A percentile compares a stretch with the other conserved stretches of the same genome.
Conservation (phyloP, 2,797 vertebrate genomes). For the Microhierax caerulescens region DNA sequence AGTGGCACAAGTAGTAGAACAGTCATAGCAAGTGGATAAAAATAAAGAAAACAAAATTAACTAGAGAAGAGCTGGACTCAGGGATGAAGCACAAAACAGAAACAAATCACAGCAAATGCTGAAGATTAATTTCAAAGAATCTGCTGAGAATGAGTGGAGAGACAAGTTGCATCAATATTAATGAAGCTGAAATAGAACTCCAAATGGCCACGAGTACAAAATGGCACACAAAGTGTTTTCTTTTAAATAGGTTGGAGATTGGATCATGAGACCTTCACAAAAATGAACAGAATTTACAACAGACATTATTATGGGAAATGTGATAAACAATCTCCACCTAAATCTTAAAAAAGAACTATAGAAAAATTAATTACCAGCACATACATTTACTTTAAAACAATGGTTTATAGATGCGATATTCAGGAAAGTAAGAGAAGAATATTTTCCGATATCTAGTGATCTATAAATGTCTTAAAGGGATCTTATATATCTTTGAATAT, state of each 20-base stretch:
- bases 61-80: constrained; percentile 68
- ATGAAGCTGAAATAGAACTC: constrained; percentile 77
- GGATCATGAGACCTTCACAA: constrained; percentile 69
- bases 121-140: constrained; percentile 77
- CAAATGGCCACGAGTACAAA: constrained; percentile 61
- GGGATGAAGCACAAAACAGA: constrained; percentile 65
- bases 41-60: constrained; percentile 82
- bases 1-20: constrained; percentile 70
- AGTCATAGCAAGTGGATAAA: constrained; percentile 70
- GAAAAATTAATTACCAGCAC: constrained; percentile 27
- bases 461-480: background rate
- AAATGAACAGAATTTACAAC: constrained; percentile 64
- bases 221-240: constrained; percentile 69
- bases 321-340: constrained; percentile 67
- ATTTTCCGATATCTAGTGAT: constrained; percentile 16
- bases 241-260: constrained; percentile 78
- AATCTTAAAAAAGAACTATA: constrained; percentile 27
- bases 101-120: constrained; percentile 73
- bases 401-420: background rate
- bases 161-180: constrained; percentile 78
- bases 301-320: constrained; percentile 56
- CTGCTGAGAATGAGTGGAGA: constrained; percentile 66
- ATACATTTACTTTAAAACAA: constrained; percentile 14
- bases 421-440: constrained; percentile 9
- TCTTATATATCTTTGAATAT: background rate